Evolutionary conservation across 2,888 invertebrate species (phyloP), one percentile per base, ranked within the genome.

Genomic region (Stratiomys singularior): DNA sequence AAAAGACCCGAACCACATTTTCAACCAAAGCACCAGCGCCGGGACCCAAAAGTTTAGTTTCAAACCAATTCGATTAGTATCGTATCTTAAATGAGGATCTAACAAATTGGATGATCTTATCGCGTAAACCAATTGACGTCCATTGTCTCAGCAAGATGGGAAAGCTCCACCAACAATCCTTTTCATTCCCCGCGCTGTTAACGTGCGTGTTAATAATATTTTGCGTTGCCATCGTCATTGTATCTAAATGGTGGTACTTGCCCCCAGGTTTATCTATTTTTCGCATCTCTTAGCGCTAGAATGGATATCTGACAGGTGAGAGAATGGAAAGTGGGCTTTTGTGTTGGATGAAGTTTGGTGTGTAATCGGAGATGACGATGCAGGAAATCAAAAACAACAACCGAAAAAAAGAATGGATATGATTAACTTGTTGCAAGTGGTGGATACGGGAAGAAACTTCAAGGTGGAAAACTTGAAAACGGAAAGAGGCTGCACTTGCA

Each of bases 311-410:
- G 64, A 28, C 64, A 64, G 64, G 64, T 64, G 64, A 64, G 64
- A 11, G 64, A 64, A 28, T 64, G 64, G 64, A 64, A 64, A 64
- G 64, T 64, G 64, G 21, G 52, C 52, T 52, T 52, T 52, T 4
- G 15, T 52, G 52, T 13, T 44, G n/a, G n/a, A n/a, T 56, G n/a
- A n/a, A n/a, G n/a, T n/a, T n/a, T 5, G 1, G 56, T 21, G 23
- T 60, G 60, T 1, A 60, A 60, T 60, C 60, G 23, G 23, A 2
- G 60, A 60, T 60, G 60, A 60, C 60, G 18, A 25, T 3, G 23
- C 60, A 60, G 23, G 11, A 60, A 60, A 60, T 18, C 21, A n/a
- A 23, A 60, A 60, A 21, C n/a, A 46, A 15, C 46, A 46, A 46
- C 11, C 11, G 46, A 46, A 46, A 46, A 15, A 15, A 46, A 18